phyloP scores from a whole-genome alignment of 1,140 invertebrate genomes.

The Penaeus japonicus region DNA sequence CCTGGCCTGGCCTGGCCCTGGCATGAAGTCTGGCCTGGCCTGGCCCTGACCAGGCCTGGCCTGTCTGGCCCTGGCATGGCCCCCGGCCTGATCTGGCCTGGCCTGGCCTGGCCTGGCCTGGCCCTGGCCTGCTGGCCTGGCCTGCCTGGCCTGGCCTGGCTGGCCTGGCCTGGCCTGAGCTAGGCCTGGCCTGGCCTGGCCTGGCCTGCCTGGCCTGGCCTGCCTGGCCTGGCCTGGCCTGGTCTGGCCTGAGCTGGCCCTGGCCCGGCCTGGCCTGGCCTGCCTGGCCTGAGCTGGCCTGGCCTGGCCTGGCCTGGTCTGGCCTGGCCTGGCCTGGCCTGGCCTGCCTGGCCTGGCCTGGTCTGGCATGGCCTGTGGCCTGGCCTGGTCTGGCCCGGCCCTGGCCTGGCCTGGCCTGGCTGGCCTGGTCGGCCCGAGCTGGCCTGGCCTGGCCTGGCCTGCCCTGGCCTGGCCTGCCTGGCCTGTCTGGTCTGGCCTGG shows the following conservation, averaged over 20 bases:
- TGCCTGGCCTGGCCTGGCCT: conserved; percentile 15
- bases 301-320: conserved; percentile 37
- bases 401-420: conserved; percentile 11
- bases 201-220: neutral
- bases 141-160: conserved; percentile 28
- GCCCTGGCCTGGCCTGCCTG: conserved; percentile 21
- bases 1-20: neutral
- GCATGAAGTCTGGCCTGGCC: conserved; percentile 29
- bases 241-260: conserved; percentile 3
- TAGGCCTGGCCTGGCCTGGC: neutral
- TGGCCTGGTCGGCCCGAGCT: neutral
- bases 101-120: conserved; percentile 10
- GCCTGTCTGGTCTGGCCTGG: neutral
- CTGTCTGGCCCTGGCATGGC: conserved; percentile 2
- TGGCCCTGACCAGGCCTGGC: conserved; percentile 30
- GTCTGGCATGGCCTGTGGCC: conserved; percentile 25
- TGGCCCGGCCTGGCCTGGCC: conserved; percentile 23
- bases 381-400: conserved; percentile 27
- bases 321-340: conserved; percentile 33
- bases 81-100: neutral
- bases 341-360: conserved; percentile 34
- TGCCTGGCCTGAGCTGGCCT: conserved; percentile 15
- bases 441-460: conserved; percentile 34
- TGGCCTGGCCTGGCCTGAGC: neutral
- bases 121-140: neutral